A percentile compares a stretch with the other conserved stretches of the same genome.
Conservation (phyloP, 2,797 vertebrate species). For the Clamator glandarius region DNA sequence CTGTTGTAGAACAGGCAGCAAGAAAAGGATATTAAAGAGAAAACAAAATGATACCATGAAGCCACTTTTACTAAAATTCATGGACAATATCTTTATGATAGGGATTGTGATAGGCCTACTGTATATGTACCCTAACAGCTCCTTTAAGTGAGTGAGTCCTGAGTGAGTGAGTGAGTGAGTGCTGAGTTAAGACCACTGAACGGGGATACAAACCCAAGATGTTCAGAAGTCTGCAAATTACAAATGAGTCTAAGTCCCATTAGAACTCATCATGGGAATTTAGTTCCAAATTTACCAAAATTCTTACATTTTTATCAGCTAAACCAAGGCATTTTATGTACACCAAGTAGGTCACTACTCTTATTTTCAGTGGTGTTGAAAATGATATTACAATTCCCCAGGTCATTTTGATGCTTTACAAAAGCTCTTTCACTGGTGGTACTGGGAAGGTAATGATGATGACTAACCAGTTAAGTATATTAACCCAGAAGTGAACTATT, state of each 20-base stretch:
- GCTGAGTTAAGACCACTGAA: background rate
- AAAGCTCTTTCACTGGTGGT: background rate
- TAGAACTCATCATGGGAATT: background rate
- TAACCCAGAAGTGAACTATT: background rate
- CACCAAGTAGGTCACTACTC: background rate
- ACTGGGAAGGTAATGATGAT: background rate
- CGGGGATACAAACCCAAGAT: background rate
- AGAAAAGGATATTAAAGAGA: conserved; percentile 46
- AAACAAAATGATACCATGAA: conserved; percentile 25
- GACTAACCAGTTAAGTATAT: background rate
- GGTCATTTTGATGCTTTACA: background rate
- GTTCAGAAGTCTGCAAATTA: background rate
- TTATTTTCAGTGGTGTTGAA: background rate
- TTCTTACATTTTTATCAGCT: background rate
- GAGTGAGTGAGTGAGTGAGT: too few relatives aligned
- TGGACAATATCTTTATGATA: background rate
- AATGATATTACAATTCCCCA: background rate
- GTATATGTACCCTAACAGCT: background rate
- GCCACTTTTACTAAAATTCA: background rate
- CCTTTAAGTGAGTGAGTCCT: background rate
- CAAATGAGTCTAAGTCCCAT: background rate
- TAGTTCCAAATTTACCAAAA: background rate
- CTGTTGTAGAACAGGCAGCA: conserved; percentile 10
- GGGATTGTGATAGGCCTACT: background rate
- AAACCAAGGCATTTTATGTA: background rate